phyloP scores from a whole-genome alignment of 2,113 vertebrate genomes.

The Chiloscyllium plagiosum region DNA sequence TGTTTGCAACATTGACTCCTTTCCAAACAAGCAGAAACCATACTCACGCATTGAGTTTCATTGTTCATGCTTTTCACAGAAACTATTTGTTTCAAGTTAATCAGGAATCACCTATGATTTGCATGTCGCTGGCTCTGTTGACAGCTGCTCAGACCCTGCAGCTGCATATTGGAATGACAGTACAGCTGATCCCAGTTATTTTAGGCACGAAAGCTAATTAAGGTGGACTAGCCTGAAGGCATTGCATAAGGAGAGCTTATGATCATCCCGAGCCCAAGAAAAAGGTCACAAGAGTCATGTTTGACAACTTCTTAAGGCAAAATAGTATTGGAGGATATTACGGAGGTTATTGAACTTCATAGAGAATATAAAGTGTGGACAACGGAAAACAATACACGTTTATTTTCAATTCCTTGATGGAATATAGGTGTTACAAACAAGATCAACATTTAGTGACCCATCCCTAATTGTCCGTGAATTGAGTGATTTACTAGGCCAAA shows the following conservation, averaged over 20 bases:
- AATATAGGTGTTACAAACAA: too few relatives aligned
- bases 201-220: not conserved
- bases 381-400: not conserved
- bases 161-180: not conserved
- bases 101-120: not conserved
- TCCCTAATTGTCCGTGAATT: too few relatives aligned
- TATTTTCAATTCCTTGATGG: too few relatives aligned
- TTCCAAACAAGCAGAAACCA: not conserved
- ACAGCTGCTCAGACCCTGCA: not conserved
- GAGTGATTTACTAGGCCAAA: too few relatives aligned
- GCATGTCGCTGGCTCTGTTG: not conserved
- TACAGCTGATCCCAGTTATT: not conserved
- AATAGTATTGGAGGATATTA: not conserved
- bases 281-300: not conserved
- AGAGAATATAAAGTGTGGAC: not conserved
- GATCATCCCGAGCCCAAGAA: not conserved
- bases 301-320: not conserved
- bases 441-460: too few relatives aligned
- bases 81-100: not conserved
- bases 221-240: not conserved
- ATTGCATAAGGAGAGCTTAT: not conserved
- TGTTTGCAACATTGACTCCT: too few relatives aligned
- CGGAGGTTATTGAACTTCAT: not conserved
- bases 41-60: not conserved
- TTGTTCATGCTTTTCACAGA: not conserved